Evolutionary conservation across 23 tunicate species (phyloP).

Genomic region (Halocynthia aurantium): DNA sequence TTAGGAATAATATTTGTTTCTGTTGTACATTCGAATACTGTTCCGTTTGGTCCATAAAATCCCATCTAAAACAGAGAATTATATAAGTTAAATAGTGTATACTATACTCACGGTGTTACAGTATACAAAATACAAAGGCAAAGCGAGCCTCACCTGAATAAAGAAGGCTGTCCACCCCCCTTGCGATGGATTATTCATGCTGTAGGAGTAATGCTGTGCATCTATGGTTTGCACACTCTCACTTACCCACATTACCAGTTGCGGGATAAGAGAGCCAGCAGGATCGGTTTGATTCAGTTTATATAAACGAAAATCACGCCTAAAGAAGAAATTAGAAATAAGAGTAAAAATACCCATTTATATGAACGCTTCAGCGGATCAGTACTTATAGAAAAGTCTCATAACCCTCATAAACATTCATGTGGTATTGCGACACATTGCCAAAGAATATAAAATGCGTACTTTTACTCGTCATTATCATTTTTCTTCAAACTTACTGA

Average conservation of each 20-base stretch:
- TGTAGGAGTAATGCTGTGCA: conserved; percentile 35
- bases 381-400: too few relatives aligned
- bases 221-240: conserved; percentile 30
- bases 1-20: conserved; percentile 88
- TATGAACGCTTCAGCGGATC: too few relatives aligned
- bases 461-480: too few relatives aligned
- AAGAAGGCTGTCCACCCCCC: conserved; percentile 85
- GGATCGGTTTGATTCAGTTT: conserved; percentile 39
- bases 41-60: conserved; percentile 57
- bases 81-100: not conserved
- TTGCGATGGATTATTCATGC: conserved; percentile 40
- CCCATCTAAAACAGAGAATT: conserved; percentile 50
- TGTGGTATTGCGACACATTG: too few relatives aligned
- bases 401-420: too few relatives aligned
- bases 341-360: too few relatives aligned
- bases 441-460: too few relatives aligned
- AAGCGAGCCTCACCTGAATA: conserved; percentile 44
- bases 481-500: too few relatives aligned
- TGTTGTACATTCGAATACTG: conserved; percentile 70
- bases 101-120: not conserved
- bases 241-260: conserved; percentile 51
- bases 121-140: not conserved
- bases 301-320: conserved; percentile 77
- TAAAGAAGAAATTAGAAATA: conserved; percentile 13
- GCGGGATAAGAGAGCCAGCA: conserved; percentile 36